Evolutionary conservation across 2,888 invertebrate genomes (phyloP).

Genomic region (Cosmopolites sordidus): DNA sequence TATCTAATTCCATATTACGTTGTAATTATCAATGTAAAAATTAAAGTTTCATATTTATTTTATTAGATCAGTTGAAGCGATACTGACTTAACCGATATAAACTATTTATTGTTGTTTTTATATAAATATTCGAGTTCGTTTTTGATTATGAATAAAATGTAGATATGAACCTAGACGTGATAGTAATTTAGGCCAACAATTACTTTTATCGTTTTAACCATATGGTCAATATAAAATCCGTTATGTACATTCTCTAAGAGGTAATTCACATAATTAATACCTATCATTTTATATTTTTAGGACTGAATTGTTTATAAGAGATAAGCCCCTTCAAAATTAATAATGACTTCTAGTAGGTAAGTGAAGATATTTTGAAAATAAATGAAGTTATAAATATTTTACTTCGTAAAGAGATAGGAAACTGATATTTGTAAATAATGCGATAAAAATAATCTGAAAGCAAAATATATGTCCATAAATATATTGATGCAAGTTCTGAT

Average conservation of each 20-base stretch:
- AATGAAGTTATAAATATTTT: no score
- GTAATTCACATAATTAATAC: not conserved
- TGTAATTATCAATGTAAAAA: not conserved
- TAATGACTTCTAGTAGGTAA: conserved; percentile 42
- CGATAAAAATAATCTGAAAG: no score
- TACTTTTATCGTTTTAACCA: conserved; percentile 15
- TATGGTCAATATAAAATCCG: conserved; percentile 11
- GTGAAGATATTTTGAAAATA: no score
- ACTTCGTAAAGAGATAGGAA: no score
- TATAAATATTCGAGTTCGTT: no score
- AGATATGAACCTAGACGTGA: not conserved
- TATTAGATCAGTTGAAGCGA: not conserved
- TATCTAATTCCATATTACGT: conserved; percentile 1
- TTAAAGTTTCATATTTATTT: not conserved
- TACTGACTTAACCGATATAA: no score
- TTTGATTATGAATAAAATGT: no score
- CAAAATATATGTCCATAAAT: no score
- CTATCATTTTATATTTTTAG: not conserved
- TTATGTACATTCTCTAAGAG: not conserved
- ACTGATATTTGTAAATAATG: no score
- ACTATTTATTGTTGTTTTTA: no score
- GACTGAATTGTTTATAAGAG: not conserved
- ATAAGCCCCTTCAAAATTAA: conserved; percentile 4
- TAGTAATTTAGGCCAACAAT: conserved; percentile 16
- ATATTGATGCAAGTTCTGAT: no score